Evolutionary conservation across 2,888 invertebrate species (phyloP), one percentile per base, ranked within the genome.

Genomic region (Thereva nobilitata): DNA sequence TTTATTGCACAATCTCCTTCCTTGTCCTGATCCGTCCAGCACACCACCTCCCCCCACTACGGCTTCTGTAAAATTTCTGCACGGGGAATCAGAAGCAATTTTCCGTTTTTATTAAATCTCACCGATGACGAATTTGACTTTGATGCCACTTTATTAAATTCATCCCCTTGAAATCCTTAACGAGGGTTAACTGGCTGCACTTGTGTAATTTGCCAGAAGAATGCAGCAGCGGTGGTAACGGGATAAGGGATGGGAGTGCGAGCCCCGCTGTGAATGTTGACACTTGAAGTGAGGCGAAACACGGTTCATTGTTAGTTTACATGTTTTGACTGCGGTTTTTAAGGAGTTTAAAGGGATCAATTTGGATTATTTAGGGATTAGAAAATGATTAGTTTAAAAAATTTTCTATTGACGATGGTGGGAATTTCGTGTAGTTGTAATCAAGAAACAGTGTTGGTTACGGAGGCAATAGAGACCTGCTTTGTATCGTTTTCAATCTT

Each of bases 131-230:
- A 66, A 66, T 66, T 53, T 66, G 66, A 66, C 59, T 66, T 66
- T 66, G 57, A 66, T 66, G 52, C 44, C 57, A 53, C 52, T 66
- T 66, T 66, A 66, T 66, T 66, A 66, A 66, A 57, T 66, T 66
- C 59, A 38, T 45, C 59, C 59, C 53, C 5, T 9, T 4, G 37
- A 44, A 5, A 6, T n/a, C 9, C 10, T 44, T 44, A 4, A 1
- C 23, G 23, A 23, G 23, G 61, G 41, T 61, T 40, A 37, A 8
- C 56, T 34, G 56, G 8, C 9, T 2, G 42, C 4, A 12, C 6
- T 5, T 4, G 12, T 38, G 37, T 12, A 44, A 9, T 34, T 44
- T 9, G 56, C n/a, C 47, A 47, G 8, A 9, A 35, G 35, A 37
- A 7, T 10, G 12, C 37, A 35, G 45, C 45, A 45, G 38, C 47